These are phyloP conservation scores for Eupleurogrammus muticus DNA, from an alignment of 2,797 vertebrate species.

Conservation along the genomic window DNA sequence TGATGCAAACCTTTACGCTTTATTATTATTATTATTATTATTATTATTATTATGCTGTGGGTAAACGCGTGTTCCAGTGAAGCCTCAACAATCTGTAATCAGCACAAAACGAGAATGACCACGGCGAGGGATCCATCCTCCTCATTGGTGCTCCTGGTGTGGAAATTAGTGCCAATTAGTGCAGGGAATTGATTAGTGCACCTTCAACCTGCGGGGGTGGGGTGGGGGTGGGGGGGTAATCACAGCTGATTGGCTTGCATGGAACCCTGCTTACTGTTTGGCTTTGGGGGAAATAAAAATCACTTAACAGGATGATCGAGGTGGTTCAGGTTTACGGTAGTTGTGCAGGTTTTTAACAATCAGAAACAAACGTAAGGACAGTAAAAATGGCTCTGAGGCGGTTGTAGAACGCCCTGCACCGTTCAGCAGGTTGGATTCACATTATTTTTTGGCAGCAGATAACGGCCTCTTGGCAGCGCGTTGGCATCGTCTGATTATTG, in stretches of 20 bases:
- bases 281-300: neutral
- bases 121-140: neutral
- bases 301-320: neutral
- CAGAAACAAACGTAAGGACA: neutral
- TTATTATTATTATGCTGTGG: too few species aligned
- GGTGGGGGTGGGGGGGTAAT: too few species aligned
- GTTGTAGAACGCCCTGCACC: neutral
- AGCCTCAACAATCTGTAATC: neutral
- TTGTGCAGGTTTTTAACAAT: neutral
- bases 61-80: too few species aligned
- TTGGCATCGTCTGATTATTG: too few species aligned
- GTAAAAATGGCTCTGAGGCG: neutral
- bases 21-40: neutral
- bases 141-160: constrained; percentile 18
- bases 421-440: constrained; percentile 15
- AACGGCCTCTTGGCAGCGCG: too few species aligned
- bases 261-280: neutral
- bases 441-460: neutral
- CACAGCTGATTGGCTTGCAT: constrained; percentile 22
- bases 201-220: constrained; percentile 31
- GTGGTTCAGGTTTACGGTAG: neutral
- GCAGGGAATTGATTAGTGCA: constrained; percentile 41
- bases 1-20: neutral
- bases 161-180: constrained; percentile 36
- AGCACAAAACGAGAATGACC: neutral